phyloP scores from a whole-genome alignment of 2,113 vertebrate genomes.

The Rhynchopsitta pachyrhyncha region DNA sequence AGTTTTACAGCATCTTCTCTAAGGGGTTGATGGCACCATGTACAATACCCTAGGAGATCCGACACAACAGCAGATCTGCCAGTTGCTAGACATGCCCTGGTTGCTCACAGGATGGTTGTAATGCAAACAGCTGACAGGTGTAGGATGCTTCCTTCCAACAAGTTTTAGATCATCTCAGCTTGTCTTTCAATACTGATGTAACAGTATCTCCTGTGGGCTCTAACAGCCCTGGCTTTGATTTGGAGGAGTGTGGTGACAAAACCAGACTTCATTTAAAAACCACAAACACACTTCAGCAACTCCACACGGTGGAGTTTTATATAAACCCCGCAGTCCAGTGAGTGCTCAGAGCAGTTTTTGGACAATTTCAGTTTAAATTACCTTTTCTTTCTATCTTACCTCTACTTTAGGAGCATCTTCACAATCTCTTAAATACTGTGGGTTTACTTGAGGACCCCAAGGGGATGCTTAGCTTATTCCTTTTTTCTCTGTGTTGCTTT shows the following conservation, averaged over 20 bases:
- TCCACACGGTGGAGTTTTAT: rapidly evolving
- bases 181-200: not conserved
- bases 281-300: not conserved
- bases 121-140: not conserved
- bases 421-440: not conserved
- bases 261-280: not conserved
- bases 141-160: not conserved
- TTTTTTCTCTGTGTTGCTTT: not conserved
- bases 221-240: not conserved
- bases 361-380: not conserved
- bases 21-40: not conserved
- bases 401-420: not conserved
- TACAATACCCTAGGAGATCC: rapidly evolving
- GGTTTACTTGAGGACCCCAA: not conserved
- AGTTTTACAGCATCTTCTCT: not conserved
- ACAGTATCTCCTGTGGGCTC: not conserved
- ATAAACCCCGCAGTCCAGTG: not conserved
- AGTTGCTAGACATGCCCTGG: not conserved
- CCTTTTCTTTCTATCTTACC: not conserved
- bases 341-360: not conserved
- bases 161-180: not conserved
- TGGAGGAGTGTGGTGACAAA: not conserved
- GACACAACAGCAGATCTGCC: not conserved
- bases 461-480: not conserved
- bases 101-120: not conserved